Percentiles rank a stretch among this genome's conserved stretches.
Conservation (phyloP, 2,888 invertebrate genomes). For the Chloroclystis v-ata region DNA sequence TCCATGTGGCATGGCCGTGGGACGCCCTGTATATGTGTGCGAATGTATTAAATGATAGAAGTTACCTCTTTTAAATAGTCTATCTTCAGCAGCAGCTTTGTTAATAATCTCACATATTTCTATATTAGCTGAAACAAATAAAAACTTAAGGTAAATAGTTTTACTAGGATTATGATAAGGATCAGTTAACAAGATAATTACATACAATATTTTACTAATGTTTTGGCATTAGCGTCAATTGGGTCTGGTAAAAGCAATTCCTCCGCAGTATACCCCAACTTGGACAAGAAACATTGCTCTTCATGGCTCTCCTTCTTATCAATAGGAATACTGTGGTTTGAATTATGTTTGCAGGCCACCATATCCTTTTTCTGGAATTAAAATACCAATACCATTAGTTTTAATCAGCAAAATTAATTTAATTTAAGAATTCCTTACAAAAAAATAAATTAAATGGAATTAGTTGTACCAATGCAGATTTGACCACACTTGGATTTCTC, state of each 20-base stretch:
- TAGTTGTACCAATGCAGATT: too few species aligned
- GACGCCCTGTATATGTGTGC: too few species aligned
- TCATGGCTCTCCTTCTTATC: slow-evolving; percentile 45
- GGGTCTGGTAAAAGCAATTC: slow-evolving; percentile 55
- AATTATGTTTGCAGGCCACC: slow-evolving; percentile 45
- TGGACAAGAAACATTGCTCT: slow-evolving; percentile 41
- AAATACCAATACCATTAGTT: not conserved
- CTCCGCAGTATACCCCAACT: slow-evolving; percentile 45
- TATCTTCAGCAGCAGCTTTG: slow-evolving; percentile 42
- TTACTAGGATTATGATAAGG: not conserved
- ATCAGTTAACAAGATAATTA: not conserved
- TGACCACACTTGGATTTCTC: too few species aligned
- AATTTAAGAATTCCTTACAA: too few species aligned
- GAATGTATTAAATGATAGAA: too few species aligned
- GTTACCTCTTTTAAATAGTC: slow-evolving; percentile 57
- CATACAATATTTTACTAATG: slow-evolving; percentile 56
- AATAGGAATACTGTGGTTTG: slow-evolving; percentile 46
- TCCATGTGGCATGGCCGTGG: too few species aligned
- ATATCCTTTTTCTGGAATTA: slow-evolving; percentile 40
- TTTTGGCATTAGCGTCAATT: slow-evolving; percentile 36
- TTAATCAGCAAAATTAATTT: not conserved
- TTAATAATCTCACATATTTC: slow-evolving; percentile 51
- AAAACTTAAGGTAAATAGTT: too few species aligned
- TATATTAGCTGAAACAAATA: slow-evolving; percentile 41
- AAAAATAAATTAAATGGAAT: too few species aligned